phyloP scores from a whole-genome alignment of 1,140 invertebrate genomes.

The Leptonema lineaticorne region DNA sequence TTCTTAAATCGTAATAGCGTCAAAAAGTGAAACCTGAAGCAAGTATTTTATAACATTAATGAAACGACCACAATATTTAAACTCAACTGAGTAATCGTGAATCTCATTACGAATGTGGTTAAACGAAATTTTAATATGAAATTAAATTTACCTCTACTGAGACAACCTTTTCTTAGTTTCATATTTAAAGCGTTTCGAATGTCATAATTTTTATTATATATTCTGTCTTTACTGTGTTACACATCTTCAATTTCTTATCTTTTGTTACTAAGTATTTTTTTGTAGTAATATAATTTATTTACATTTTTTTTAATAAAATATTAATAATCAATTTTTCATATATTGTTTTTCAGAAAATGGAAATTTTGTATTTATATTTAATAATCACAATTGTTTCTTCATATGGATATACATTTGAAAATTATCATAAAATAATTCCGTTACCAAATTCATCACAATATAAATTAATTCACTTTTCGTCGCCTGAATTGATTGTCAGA shows the following conservation, averaged over 20 bases:
- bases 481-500: too few relatives aligned
- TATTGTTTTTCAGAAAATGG: background rate
- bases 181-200: background rate
- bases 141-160: background rate
- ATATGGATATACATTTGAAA: background rate
- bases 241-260: too few relatives aligned
- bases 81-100: background rate
- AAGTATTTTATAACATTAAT: background rate
- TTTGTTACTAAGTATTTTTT: too few relatives aligned
- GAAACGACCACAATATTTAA: background rate
- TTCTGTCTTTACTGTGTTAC: too few relatives aligned
- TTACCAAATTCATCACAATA: too few relatives aligned
- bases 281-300: too few relatives aligned
- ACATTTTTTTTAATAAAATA: background rate
- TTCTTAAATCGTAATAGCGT: too few relatives aligned
- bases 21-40: too few relatives aligned
- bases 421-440: too few relatives aligned
- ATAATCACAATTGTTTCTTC: background rate
- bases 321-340: background rate
- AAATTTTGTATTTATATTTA: background rate
- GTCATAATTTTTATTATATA: background rate
- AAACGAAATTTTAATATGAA: constrained; percentile 19
- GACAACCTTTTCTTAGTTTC: background rate
- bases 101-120: constrained; percentile 23
- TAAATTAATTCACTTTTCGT: too few relatives aligned